Evolutionary conservation across 2,797 vertebrate species (phyloP), one percentile per base, ranked within the genome.

Genomic region (Selene dorsalis): DNA sequence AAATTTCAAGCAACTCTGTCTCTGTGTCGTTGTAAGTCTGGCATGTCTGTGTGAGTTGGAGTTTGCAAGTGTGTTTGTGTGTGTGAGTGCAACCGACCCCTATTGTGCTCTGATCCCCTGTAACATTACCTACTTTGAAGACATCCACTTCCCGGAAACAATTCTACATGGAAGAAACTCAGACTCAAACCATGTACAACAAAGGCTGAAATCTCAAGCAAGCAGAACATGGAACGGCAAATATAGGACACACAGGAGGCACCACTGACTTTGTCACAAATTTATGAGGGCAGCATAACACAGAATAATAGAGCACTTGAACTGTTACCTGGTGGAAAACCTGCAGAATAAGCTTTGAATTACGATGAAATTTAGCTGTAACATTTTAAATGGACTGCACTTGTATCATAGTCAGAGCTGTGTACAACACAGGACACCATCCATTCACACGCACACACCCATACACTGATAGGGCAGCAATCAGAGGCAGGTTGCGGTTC

Each of bases 1-100:
- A 63, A 43, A 61, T 41, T 61, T 65, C 22, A 55, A 38, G 38
- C 45, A 73, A 73, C 56, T 55, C 60, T 41, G 63, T 17, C 53
- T 75, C 9, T 50, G 57, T 60, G 58, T 13, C 53, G 47, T 73
- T 69, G 30, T 75, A 38, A 22, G 2, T 30, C 10, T 39, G 11
- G 13, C 17, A 10, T 32, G 6, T 45, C n/a, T 69, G 28, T 47
- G 9, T 62, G 0, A 38, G 7, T 50, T 30, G 3, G 30, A 30
- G 17, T 28, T 4, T 30, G 4, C 43, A 24, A 62, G 56, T 58
- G 7, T 60, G 0, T 28, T 6, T 18, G 18, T 26, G 8, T 22
- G 3, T 32, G 24, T 58, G 43, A 45, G 8, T 5, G 4, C 28
- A 35, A 26, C 28, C 20, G 35, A 22, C 12, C 6, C 13, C 13